phyloP scores from a whole-genome alignment of 2,888 invertebrate genomes.

The Thymelicus acteon region DNA sequence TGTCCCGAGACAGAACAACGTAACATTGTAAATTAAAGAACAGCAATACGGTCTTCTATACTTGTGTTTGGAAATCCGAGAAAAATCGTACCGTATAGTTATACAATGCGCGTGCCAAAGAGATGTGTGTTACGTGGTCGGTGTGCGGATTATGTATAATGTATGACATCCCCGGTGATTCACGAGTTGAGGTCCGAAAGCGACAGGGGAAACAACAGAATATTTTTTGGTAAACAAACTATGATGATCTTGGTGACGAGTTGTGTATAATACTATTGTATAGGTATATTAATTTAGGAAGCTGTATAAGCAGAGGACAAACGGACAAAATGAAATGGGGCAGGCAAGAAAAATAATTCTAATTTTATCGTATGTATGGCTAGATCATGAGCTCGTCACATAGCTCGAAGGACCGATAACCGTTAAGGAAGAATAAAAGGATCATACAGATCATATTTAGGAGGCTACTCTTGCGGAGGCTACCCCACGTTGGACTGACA shows the following conservation, averaged over 20 bases:
- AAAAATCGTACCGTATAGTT: conserved; percentile 8
- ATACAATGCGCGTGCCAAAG: conserved; percentile 33
- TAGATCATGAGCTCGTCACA: no score
- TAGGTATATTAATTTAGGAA: no score
- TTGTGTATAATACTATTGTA: no score
- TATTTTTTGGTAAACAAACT: neutral
- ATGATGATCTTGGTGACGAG: neutral
- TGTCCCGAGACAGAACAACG: neutral
- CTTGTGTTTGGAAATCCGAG: neutral
- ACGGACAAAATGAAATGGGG: no score
- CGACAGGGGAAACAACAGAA: neutral
- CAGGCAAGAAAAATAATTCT: no score
- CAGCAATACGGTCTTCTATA: neutral
- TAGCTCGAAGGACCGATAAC: no score
- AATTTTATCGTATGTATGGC: no score
- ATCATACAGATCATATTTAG: no score
- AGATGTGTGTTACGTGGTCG: conserved; percentile 43
- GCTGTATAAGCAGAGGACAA: neutral
- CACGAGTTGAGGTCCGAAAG: conserved; percentile 1
- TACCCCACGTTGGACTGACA: no score
- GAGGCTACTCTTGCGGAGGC: no score
- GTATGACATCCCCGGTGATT: conserved; percentile 38
- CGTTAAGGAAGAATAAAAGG: no score
- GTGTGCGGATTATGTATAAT: conserved; percentile 46
- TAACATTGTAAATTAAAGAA: neutral